These are phyloP conservation scores for Microtus richardsoni DNA, from an alignment of 2,113 vertebrate genomes.

Conservation along the genomic window DNA sequence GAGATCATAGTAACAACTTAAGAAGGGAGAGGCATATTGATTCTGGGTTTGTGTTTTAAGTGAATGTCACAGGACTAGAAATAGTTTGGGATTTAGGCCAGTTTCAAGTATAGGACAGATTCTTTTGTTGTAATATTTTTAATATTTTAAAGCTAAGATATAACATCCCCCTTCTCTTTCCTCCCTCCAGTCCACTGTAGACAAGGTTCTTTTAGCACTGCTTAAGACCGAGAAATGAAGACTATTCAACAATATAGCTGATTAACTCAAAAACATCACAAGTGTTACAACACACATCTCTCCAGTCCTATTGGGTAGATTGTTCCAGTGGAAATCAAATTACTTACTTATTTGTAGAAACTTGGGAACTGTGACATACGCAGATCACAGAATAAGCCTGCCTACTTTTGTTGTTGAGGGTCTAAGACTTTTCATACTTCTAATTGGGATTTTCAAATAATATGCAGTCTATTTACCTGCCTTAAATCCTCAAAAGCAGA, in stretches of 20 bases:
- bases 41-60: neutral
- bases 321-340: neutral
- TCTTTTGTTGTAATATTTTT: neutral
- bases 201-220: neutral
- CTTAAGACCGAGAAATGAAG: neutral
- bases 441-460: neutral
- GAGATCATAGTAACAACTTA: neutral
- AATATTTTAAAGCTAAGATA: neutral
- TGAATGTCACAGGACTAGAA: neutral
- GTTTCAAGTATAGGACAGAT: neutral
- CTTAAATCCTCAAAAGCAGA: neutral
- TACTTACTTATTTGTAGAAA: slow-evolving; percentile 2
- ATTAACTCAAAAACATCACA: neutral
- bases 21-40: neutral
- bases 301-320: neutral
- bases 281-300: neutral
- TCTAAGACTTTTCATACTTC: neutral
- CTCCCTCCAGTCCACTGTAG: neutral
- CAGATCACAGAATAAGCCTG: neutral
- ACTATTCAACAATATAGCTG: neutral
- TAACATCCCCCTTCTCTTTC: neutral
- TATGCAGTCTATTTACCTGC: neutral
- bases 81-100: neutral
- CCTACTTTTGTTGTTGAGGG: neutral
- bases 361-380: neutral